A percentile compares a stretch with the other conserved stretches of the same genome.
Evolutionary conservation across 2,888 invertebrate species (phyloP).

Genomic region (Magallana nippona): DNA sequence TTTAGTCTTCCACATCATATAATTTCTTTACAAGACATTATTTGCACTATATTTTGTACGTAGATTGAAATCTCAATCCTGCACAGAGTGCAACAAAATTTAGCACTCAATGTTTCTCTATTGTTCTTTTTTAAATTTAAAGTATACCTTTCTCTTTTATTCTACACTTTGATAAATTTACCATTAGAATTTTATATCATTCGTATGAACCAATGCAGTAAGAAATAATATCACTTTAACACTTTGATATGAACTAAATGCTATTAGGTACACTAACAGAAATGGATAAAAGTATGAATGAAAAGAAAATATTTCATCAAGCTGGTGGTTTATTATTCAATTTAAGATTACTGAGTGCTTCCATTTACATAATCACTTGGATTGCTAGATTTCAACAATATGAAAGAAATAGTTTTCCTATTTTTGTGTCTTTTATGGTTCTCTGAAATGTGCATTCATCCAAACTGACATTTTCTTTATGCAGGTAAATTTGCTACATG

Average conservation of each 20-base stretch:
- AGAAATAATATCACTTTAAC: neutral
- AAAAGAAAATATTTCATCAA: conserved; percentile 12
- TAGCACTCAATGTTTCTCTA: neutral
- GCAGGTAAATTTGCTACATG: conserved; percentile 24
- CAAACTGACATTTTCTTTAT: conserved; percentile 3
- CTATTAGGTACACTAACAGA: neutral
- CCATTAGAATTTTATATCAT: neutral
- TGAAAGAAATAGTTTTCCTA: conserved; percentile 3
- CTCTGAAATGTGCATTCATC: conserved; percentile 1
- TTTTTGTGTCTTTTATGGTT: neutral
- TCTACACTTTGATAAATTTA: neutral
- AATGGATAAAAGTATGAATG: conserved; percentile 13
- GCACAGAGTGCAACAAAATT: neutral
- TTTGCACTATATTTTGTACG: neutral
- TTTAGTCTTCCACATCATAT: neutral
- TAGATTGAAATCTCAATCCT: neutral
- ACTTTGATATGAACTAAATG: neutral
- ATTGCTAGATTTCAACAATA: neutral
- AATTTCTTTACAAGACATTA: conserved; percentile 15
- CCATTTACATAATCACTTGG: conserved; percentile 15
- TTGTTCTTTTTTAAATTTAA: neutral
- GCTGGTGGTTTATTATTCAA: neutral
- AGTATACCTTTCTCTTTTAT: neutral
- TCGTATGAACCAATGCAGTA: neutral
- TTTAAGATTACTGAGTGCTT: neutral